phyloP scores from a whole-genome alignment of 2,797 vertebrate genomes.

The Urophycis tenuis region DNA sequence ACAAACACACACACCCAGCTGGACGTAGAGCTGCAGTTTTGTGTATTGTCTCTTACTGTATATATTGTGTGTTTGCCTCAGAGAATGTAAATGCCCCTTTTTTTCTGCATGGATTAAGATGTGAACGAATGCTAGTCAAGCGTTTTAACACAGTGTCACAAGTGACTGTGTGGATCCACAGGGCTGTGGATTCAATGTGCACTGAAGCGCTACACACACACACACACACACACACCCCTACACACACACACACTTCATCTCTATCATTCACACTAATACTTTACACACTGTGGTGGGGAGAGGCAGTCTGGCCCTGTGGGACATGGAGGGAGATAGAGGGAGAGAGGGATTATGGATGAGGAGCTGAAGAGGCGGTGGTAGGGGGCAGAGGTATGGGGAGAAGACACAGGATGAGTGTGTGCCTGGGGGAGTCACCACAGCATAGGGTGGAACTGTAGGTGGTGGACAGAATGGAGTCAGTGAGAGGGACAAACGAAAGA shows the following conservation, averaged over 20 bases:
- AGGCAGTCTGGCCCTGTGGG: slow-evolving; percentile 39
- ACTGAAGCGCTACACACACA: slow-evolving; percentile 22
- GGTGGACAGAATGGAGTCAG: neutral
- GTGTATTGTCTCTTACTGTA: neutral
- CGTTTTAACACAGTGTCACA: slow-evolving; percentile 26
- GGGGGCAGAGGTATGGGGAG: slow-evolving; percentile 4
- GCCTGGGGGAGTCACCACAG: neutral
- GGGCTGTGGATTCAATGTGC: slow-evolving; percentile 7
- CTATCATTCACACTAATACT: neutral
- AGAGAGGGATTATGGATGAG: slow-evolving; percentile 13
- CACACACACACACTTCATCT: slow-evolving; percentile 22
- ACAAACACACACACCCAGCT: slow-evolving; percentile 9
- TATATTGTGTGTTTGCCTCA: neutral
- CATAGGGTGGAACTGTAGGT: neutral
- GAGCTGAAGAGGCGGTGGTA: slow-evolving; percentile 1
- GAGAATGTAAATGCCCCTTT: neutral
- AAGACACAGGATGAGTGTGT: slow-evolving; percentile 6
- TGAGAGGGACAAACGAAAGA: neutral
- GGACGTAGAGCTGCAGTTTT: neutral
- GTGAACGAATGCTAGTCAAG: slow-evolving; percentile 41
- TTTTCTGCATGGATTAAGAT: slow-evolving; percentile 46
- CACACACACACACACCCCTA: slow-evolving; percentile 23
- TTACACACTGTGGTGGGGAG: slow-evolving; percentile 42
- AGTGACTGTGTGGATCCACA: slow-evolving; percentile 30
- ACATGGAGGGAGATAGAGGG: slow-evolving; percentile 26